Evolutionary conservation across 1,140 invertebrate genomes (phyloP), one percentile per base, ranked within the genome.

Genomic region (Saccostrea echinata): DNA sequence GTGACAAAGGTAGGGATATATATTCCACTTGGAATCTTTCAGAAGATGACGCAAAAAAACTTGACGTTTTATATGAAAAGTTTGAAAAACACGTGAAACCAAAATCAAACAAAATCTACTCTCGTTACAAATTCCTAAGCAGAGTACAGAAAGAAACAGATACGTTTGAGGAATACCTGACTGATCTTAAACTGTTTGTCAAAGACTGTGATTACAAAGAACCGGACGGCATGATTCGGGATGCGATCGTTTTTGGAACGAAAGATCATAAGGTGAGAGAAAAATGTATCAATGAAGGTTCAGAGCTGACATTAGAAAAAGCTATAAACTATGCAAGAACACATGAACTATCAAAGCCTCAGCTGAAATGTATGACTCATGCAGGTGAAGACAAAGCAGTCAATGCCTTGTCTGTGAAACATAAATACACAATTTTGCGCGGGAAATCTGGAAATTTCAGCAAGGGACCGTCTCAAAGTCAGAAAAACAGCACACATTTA

Each of bases 1-100:
- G 87, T 21, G 52, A 85, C 8, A 88, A 88, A 43, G 83, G 83
- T 18, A 43, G 87, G n/a, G 53, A 88, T 16, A 85, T 88, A 33
- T 88, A 81, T 24, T 35, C 43, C 3, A 81, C 80, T 13, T 81
- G 33, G 33, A 43, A 35, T 43, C 18, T 81, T 21, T 43, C 82
- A 30, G 53, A 84, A n/a, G 18, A n/a, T 8, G 6, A 51, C 13
- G 27, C n/a, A n/a, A 24, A 84, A 84, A 84, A 8, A 16, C n/a
- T n/a, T n/a, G n/a, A n/a, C n/a, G n/a, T n/a, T n/a, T n/a, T n/a
- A n/a, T n/a, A n/a, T n/a, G n/a, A n/a, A n/a, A n/a, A n/a, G n/a
- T n/a, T 84, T 30, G 52, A 84, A 30, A 27, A 52, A 27, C n/a
- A 84, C 33, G 82, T 84, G 24, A 52, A 84, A 27, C 51, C 82